These are phyloP conservation scores for Callaeas wilsoni DNA, from an alignment of 2,113 vertebrate genomes.

Conservation along the genomic window DNA sequence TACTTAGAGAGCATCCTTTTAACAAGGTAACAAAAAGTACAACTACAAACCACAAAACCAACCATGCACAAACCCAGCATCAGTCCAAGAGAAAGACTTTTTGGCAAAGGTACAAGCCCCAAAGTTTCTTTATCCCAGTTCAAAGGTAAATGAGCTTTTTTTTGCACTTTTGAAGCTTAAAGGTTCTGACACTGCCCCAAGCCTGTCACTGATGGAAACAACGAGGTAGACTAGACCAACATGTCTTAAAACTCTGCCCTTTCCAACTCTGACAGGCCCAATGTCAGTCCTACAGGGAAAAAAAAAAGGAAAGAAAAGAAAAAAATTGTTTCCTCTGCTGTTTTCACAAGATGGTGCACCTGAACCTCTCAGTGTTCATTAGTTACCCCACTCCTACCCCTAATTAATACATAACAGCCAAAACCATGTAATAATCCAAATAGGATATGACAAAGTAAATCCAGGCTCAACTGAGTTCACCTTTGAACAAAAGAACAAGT, in stretches of 20 bases:
- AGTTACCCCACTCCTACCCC: background rate
- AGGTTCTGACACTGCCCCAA: background rate
- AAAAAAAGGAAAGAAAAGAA: too few species aligned
- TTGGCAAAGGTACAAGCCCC: background rate
- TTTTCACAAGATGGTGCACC: background rate
- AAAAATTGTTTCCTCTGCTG: background rate
- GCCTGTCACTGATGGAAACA: background rate
- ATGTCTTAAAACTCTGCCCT: background rate
- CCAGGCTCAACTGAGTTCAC: background rate
- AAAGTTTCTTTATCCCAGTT: background rate
- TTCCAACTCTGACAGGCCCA: background rate
- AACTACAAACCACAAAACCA: background rate
- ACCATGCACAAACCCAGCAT: background rate
- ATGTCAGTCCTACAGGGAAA: background rate
- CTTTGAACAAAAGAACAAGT: background rate
- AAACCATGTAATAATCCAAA: background rate
- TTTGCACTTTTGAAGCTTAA: background rate
- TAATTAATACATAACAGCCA: background rate
- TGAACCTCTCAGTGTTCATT: background rate
- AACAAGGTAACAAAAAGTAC: background rate
- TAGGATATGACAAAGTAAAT: background rate
- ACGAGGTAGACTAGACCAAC: background rate
- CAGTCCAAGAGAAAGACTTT: background rate
- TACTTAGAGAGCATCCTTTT: background rate
- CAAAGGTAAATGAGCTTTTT: background rate